Evolutionary conservation across 2,113 vertebrate genomes (phyloP).

Genomic region (Odocoileus virginianus): DNA sequence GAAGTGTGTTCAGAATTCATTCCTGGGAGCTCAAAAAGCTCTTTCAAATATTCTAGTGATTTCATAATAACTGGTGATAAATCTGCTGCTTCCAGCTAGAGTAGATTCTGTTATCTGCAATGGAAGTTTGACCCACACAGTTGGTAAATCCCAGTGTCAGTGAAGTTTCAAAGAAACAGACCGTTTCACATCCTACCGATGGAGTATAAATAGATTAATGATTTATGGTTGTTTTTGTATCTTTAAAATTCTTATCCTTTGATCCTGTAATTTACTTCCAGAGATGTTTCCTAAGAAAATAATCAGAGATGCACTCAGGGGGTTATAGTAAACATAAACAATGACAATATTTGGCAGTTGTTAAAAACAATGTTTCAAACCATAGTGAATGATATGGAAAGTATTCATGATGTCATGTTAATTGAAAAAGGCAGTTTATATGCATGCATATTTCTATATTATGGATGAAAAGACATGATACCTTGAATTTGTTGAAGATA

Average conservation of each 20-base stretch:
- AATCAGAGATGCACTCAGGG: not conserved
- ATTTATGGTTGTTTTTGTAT: not conserved
- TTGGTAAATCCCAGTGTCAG: not conserved
- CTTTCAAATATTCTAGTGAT: not conserved
- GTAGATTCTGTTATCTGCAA: not conserved
- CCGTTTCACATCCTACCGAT: not conserved
- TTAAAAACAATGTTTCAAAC: slow-evolving; percentile 4
- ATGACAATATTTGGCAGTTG: not conserved
- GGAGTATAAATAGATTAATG: not conserved
- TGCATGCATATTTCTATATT: not conserved
- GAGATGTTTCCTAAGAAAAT: not conserved
- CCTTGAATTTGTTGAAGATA: not conserved
- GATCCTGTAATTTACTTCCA: not conserved
- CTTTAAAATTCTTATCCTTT: not conserved
- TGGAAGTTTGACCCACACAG: not conserved
- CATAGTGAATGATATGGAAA: not conserved
- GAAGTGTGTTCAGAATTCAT: not conserved
- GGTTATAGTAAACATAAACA: not conserved
- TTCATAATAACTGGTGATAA: not conserved
- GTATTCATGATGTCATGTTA: not conserved
- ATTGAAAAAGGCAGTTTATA: not conserved
- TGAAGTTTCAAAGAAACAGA: not conserved
- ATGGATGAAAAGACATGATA: not conserved
- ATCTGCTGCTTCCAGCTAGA: not conserved
- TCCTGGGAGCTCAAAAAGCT: not conserved